Base-by-base conservation (phyloP, 2,113 vertebrate species). In the Clarias magur region DNA sequence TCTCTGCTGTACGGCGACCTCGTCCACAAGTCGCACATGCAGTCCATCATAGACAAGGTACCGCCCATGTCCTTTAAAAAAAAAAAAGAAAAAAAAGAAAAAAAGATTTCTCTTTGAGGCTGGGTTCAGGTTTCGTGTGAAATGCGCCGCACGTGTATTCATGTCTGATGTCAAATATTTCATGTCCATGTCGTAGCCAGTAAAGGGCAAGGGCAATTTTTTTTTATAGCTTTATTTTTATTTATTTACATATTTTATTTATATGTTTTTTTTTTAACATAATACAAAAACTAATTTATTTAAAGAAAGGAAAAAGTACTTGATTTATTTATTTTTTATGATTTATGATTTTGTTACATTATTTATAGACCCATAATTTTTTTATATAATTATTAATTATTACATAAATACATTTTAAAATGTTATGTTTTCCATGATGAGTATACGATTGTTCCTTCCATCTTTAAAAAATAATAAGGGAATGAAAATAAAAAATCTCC, bases 31-130 rank as follows among this genome's bases (percentile, higher is more conserved):
- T 99, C 98, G 65, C 98, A 99, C 92, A 99, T 99, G 98, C 98
- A 99, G 90, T 99, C 98, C 83, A 99, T 99, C 92, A 99, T 99
- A 88, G 98, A 99, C 93, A 99, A 99, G 97, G 98, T 99, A 81
- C 57, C 7, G 7, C 78, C 7, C 82, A 48, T n/a, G 30, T 79
- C 4, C 27, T 38, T 34, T 1, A 34, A 34, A 38, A 38, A 38
- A 38, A 38, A 38, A 38, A 34, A 2, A 34, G 2, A 34, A 34
- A 1, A 34, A 34, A 1, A 34, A 34, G 2, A 34, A 34, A 34
- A 34, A 38, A 23, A 0, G 19, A 17, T 21, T 34, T 11, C 1
- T 5, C 9, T 15, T 1, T 72, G 17, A 72, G 30, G 19, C 15
- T 70, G 27, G 17, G 4, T 38, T 13, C 54, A 7, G 1, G 12